These are phyloP conservation scores for Calliphora vomitoria DNA, from an alignment of 2,888 invertebrate genomes.

Conservation along the genomic window DNA sequence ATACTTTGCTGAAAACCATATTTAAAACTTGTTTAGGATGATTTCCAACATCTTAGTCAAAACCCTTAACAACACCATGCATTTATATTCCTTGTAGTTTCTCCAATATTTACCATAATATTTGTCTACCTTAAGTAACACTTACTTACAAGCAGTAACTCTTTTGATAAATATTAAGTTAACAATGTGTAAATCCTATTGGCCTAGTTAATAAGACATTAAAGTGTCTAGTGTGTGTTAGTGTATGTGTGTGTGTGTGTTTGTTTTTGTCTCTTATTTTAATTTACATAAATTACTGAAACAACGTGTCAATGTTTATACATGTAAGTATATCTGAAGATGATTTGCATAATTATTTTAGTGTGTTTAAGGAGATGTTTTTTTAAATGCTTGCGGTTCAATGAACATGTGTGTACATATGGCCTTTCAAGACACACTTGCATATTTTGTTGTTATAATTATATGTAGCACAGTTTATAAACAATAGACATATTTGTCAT, in stretches of 20 bases:
- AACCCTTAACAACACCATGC: too few relatives aligned
- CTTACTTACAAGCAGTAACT: not conserved
- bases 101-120: not conserved
- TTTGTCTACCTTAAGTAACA: not conserved
- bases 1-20: too few relatives aligned
- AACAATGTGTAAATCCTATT: conserved; percentile 31
- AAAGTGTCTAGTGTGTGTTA: not conserved
- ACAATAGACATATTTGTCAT: conserved; percentile 1
- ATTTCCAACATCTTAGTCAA: too few relatives aligned
- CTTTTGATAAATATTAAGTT: conserved; percentile 12
- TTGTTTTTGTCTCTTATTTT: not conserved
- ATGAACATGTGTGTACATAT: not conserved
- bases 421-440: not conserved
- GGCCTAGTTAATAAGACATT: conserved; percentile 16
- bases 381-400: conserved; percentile 24
- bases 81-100: not conserved
- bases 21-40: too few relatives aligned
- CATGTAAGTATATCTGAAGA: conserved; percentile 28
- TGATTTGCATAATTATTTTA: conserved; percentile 46
- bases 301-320: conserved; percentile 36
- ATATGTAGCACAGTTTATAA: not conserved
- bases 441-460: not conserved
- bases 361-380: conserved; percentile 21
- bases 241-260: not conserved
- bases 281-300: conserved; percentile 52